These are phyloP conservation scores for Coecobrya sp. DNA, from an alignment of 2,888 invertebrate species.

Conservation along the genomic window DNA sequence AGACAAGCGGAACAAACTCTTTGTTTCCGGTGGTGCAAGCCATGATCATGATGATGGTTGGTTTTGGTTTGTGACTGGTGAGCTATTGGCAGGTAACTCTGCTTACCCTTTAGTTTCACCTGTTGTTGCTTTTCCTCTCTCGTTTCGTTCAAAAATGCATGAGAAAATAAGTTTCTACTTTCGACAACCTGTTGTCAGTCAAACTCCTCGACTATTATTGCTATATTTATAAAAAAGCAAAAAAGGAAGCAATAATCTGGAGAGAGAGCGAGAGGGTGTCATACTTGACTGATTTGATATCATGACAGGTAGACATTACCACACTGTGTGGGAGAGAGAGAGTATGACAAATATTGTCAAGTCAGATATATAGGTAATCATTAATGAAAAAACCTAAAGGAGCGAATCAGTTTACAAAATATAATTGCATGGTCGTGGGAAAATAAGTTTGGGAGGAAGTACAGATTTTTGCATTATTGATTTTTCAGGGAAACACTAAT, in stretches of 20 bases:
- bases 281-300: conserved; percentile 66
- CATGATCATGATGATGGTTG: too few relatives aligned
- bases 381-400: neutral
- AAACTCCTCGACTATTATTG: neutral
- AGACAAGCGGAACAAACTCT: conserved; percentile 79
- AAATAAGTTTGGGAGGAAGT: conserved; percentile 10
- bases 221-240: neutral
- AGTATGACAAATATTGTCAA: conserved; percentile 11
- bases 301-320: conserved; percentile 14
- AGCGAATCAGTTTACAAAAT: neutral
- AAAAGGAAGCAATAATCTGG: conserved; percentile 15
- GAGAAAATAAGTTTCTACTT: conserved; percentile 8
- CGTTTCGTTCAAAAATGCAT: neutral
- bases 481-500: neutral
- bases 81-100: conserved; percentile 10
- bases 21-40: conserved; percentile 64
- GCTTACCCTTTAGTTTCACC: conserved; percentile 40
- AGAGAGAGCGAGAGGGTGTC: conserved; percentile 57
- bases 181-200: conserved; percentile 5
- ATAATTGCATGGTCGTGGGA: conserved; percentile 60
- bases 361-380: neutral
- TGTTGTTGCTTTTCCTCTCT: conserved; percentile 38
- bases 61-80: too few relatives aligned
- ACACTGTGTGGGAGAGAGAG: neutral
- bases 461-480: conserved; percentile 28